These are phyloP conservation scores for Erethizon dorsatum DNA, from an alignment of 2,797 vertebrate species.

Conservation along the genomic window DNA sequence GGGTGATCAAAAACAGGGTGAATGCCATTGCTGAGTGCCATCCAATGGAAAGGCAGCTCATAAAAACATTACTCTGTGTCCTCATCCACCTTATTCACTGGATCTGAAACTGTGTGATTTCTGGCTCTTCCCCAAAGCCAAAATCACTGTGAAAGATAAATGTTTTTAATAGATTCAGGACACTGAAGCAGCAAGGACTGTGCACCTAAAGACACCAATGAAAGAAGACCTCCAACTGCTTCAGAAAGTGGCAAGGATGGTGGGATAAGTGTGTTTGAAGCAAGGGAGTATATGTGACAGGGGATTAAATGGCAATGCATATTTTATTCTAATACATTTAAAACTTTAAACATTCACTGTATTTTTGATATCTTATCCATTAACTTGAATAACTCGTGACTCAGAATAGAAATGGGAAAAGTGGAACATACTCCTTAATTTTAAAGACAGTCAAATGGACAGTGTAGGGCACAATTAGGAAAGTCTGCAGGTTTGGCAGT, in stretches of 20 bases:
- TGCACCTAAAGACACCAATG: background rate
- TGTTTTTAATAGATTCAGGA: background rate
- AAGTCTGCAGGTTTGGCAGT: background rate
- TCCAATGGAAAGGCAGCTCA: background rate
- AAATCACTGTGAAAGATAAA: background rate
- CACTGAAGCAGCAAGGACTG: background rate
- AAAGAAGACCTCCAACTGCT: background rate
- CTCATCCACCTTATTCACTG: background rate
- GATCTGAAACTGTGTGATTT: background rate
- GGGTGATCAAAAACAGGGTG: background rate
- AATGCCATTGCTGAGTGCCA: background rate
- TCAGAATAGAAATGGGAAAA: background rate
- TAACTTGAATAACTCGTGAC: slow-evolving; percentile 25
- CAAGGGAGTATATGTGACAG: no score
- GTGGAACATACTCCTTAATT: background rate
- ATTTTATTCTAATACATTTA: background rate
- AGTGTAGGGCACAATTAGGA: background rate
- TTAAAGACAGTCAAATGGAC: background rate
- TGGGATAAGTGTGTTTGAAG: background rate
- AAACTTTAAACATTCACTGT: background rate
- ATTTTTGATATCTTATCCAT: background rate
- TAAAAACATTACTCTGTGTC: background rate
- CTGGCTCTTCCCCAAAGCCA: background rate
- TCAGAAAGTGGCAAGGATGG: background rate
- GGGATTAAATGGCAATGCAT: background rate